Base-by-base conservation (phyloP, 1,140 invertebrate species). In the Acyrthosiphon pisum region DNA sequence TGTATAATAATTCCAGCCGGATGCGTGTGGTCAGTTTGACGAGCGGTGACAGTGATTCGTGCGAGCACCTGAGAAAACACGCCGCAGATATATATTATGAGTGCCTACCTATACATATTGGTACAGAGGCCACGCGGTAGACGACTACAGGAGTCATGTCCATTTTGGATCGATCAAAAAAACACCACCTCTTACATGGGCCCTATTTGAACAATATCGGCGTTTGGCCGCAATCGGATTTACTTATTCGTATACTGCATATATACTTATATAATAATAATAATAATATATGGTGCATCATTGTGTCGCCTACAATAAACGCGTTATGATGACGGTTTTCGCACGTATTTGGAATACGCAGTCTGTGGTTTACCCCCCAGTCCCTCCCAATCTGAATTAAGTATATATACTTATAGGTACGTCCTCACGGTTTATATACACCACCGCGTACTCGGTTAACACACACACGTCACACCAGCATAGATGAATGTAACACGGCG, bases 11-110 rank as follows among this genome's bases (percentile, higher is more conserved):
- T 83, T 14, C 91, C 26, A 41, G 91, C 91, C 91, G 91, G 91
- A 93, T 93, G 81, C 91, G 91, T 93, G 91, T 93, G 91, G 91
- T 93, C 91, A 93, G 81, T 93, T 93, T 93, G 91, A 93, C 91
- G 76, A 23, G 81, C 35, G 81, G 23, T 93, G 91, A 93, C 81
- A 56, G 91, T 56, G 88, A 89, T 89, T 89, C 88, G 88, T 22
- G 48, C 88, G 35, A 56, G 48, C 88, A 89, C 88, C 88, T 89
- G 88, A 89, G 88, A 89, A 89, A 89, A 89, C 88, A 89, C 50
- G 35, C 48, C 6, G 87, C 20, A 53, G 20, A 50, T 30, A 60
- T 68, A 76, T 76, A 76, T 76, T 68, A 76, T 76, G 60, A 76
- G 60, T 76, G 18, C 60, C 30, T 76, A 18, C 30, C 60, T 35